Conservation (phyloP, 2,888 invertebrate genomes). For the Pterostichus madidus region DNA sequence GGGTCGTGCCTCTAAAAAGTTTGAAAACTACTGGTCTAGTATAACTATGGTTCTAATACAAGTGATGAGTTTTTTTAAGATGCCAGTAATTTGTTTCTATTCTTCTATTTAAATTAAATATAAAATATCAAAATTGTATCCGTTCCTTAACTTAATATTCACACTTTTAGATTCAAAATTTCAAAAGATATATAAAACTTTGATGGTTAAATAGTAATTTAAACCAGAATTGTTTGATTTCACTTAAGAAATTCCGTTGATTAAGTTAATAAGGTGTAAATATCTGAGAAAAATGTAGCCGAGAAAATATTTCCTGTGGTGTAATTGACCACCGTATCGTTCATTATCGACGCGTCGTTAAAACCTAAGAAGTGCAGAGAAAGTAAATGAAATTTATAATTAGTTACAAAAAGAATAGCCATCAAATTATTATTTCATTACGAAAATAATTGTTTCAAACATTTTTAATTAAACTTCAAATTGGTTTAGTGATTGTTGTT, state of each 20-base stretch:
- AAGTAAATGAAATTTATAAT: constrained; percentile 50
- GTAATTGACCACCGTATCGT: constrained; percentile 13
- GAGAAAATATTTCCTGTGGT: not conserved
- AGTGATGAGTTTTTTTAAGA: no score
- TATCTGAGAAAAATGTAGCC: not conserved
- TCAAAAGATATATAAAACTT: not conserved
- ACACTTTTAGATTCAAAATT: no score
- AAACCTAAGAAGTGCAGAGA: constrained; percentile 19
- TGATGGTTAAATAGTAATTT: not conserved
- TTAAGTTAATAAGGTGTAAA: not conserved
- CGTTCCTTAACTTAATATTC: no score
- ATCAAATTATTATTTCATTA: constrained; percentile 55
- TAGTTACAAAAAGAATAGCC: constrained; percentile 30
- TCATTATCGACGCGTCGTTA: constrained; percentile 26
- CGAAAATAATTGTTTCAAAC: constrained; percentile 53
- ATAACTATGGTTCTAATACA: no score
- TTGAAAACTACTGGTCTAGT: no score
- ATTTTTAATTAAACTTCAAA: constrained; percentile 57
- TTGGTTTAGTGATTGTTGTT: constrained; percentile 51
- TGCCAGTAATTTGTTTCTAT: not conserved
- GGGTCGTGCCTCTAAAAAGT: no score
- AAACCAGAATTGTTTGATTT: no score
- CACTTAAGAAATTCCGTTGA: not conserved
- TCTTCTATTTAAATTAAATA: not conserved
- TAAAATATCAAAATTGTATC: no score